These are phyloP conservation scores for Drosophila tripunctata DNA, from an alignment of 2,888 invertebrate genomes.

Conservation along the genomic window DNA sequence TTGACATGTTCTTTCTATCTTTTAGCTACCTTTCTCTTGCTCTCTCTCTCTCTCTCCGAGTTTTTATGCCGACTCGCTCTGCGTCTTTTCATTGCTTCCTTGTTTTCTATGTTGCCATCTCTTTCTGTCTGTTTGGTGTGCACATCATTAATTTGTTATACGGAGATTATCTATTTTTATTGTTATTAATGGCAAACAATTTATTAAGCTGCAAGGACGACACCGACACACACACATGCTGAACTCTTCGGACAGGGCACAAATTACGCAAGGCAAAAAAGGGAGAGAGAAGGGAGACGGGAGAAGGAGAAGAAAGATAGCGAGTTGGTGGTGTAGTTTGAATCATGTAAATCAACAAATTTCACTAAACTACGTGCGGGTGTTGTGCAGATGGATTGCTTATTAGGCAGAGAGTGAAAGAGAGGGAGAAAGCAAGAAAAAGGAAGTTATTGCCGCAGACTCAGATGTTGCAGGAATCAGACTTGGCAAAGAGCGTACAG, in stretches of 20 bases:
- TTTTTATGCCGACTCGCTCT: background rate
- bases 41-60: background rate
- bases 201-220: constrained; percentile 76
- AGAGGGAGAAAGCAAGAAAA: background rate
- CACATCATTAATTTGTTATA: constrained; percentile 82
- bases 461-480: constrained; percentile 3
- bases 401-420: constrained; percentile 41
- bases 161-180: constrained; percentile 83
- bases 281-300: background rate
- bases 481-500: background rate
- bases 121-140: constrained; percentile 31
- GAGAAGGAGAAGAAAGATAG: background rate
- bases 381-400: constrained; percentile 76
- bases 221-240: constrained; percentile 63
- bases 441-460: constrained; percentile 9
- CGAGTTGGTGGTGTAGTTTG: constrained; percentile 27
- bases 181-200: constrained; percentile 82
- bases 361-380: constrained; percentile 78
- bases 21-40: background rate
- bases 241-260: constrained; percentile 13
- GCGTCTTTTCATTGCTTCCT: background rate
- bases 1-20: constrained; percentile 28
- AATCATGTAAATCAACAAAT: constrained; percentile 71
- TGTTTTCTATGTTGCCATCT: constrained; percentile 4
- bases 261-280: background rate